Evolutionary conservation across 2,113 vertebrate species (phyloP), one percentile per base, ranked within the genome.

Genomic region (Phrynosoma blainvillii): DNA sequence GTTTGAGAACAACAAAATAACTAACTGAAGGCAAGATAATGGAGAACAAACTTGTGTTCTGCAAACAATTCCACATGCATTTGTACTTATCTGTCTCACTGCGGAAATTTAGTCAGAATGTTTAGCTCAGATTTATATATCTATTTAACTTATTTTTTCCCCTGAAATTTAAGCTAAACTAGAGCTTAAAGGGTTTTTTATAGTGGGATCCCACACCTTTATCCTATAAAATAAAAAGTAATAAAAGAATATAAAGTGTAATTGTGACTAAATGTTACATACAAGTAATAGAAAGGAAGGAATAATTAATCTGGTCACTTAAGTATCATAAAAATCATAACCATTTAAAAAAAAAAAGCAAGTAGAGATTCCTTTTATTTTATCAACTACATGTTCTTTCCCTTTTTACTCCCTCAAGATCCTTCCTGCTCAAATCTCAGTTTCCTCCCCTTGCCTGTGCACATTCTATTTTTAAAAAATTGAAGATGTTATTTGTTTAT

Each of bases 221-320:
- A 42, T 62, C 21, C 20, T 40, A 86, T 78, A 74, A 80, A 54
- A 73, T 25, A 87, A 12, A 21, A 71, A 80, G 21, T 27, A 81
- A 30, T 75, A 52, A 62, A 75, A 47, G 20, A 62, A 1, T 47
- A 21, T 20, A 73, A 65, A 87, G 68, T 18, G 56, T 27, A 73
- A 47, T 65, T 82, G 62, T 74, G 86, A 81, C 52, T 62, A 62
- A 87, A 47, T 16, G 47, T 73, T 87, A 59, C 32, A n/a, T 30
- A n/a, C 21, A 65, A 32, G 20, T 80, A 42, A 2, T 16, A 62
- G 68, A 68, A 66, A 78, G 6, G 40, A 66, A 65, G 18, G 36
- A 52, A 82, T 36, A 62, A 23, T 65, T 82, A 74, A 40, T 73
- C 42, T 87, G 18, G 10, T 42, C n/a, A 71, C 4, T 85, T 66